A percentile compares a stretch with the other conserved stretches of the same genome.
phyloP scores from a whole-genome alignment of 2,888 invertebrate genomes.

The Ichneumoninae sp. region DNA sequence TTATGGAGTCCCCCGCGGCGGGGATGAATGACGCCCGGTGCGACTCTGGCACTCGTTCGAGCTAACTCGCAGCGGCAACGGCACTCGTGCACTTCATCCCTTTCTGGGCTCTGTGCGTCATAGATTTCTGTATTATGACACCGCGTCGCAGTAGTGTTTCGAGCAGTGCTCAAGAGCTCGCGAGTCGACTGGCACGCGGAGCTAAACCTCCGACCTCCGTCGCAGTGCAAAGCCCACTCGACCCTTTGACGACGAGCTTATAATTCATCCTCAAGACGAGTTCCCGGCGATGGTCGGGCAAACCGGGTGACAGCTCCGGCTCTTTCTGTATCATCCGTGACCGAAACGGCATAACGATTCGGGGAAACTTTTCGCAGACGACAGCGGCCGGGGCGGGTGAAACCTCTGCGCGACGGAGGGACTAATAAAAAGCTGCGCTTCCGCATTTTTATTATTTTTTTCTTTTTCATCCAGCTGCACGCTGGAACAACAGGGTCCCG shows the following conservation, averaged over 20 bases:
- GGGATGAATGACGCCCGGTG: conserved; percentile 19
- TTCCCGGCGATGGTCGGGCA: conserved; percentile 26
- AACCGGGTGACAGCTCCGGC: background rate
- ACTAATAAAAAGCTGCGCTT: background rate
- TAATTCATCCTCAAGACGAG: conserved; percentile 33
- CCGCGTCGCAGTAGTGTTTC: conserved; percentile 18
- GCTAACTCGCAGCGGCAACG: conserved; percentile 20
- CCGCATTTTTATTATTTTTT: background rate
- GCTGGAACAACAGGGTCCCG: conserved; percentile 24
- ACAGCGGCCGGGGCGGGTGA: background rate
- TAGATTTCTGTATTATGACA: conserved; percentile 39
- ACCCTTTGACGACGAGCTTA: conserved; percentile 11
- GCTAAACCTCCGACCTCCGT: conserved; percentile 9
- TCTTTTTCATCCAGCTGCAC: background rate
- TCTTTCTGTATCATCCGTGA: background rate
- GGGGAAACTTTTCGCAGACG: background rate
- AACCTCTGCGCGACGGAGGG: background rate
- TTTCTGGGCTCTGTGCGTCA: conserved; percentile 19
- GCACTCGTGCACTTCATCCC: conserved; percentile 10
- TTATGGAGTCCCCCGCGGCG: conserved; percentile 2
- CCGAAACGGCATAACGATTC: conserved; percentile 19
- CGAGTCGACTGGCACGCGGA: conserved; percentile 24
- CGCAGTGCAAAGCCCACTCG: conserved; percentile 16
- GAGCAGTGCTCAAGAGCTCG: conserved; percentile 27
- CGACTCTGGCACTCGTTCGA: conserved; percentile 30